phyloP scores from a whole-genome alignment of 2,888 invertebrate genomes.

The Leucoptera coffeella region DNA sequence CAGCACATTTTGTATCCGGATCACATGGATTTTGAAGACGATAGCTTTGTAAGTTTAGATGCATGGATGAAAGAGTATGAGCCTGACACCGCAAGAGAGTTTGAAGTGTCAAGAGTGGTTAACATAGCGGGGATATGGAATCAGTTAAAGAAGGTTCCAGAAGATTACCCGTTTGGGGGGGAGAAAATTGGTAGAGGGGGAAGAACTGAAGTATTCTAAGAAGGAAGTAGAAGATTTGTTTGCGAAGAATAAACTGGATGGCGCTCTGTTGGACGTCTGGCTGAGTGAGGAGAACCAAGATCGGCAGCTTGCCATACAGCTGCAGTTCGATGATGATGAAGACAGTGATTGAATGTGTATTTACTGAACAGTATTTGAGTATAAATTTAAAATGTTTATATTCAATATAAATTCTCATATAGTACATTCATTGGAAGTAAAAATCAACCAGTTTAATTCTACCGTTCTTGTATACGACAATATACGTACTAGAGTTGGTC shows the following conservation, averaged over 20 bases:
- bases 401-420: no score
- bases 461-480: no score
- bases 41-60: slow-evolving; percentile 17
- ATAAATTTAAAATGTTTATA: no score
- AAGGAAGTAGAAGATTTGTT: slow-evolving; percentile 21
- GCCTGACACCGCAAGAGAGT: slow-evolving; percentile 11
- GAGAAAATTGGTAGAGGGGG: slow-evolving; percentile 8
- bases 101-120: slow-evolving; percentile 18
- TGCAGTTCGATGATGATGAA: slow-evolving; percentile 10
- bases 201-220: slow-evolving; percentile 14
- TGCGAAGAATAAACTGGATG: slow-evolving; percentile 23
- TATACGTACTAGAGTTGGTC: no score
- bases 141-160: slow-evolving; percentile 17
- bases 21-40: no score
- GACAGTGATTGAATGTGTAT: no score
- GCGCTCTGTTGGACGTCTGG: slow-evolving; percentile 28
- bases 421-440: no score
- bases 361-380: no score
- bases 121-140: slow-evolving; percentile 22
- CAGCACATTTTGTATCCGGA: no score
- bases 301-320: slow-evolving; percentile 7
- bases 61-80: slow-evolving; percentile 23
- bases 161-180: slow-evolving; percentile 14
- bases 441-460: no score
- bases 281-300: slow-evolving; percentile 9